A percentile compares a stretch with the other conserved stretches of the same genome.
Evolutionary conservation across 2,888 invertebrate genomes (phyloP).

Genomic region (Rhynchonema sp.): DNA sequence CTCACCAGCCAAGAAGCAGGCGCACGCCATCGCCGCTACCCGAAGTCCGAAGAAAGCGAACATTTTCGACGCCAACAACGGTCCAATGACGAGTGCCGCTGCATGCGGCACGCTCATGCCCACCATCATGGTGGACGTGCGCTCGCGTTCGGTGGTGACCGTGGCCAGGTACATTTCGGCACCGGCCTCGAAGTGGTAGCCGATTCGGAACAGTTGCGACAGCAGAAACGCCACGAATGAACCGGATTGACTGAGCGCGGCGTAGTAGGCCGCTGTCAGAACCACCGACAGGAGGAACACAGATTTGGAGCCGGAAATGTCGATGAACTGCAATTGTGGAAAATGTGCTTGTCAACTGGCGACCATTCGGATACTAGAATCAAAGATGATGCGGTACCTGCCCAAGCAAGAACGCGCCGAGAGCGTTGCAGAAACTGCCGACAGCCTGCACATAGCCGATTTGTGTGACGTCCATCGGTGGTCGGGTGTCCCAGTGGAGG

Average conservation of each 20-base stretch:
- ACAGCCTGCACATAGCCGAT: conserved; percentile 25
- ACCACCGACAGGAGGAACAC: conserved; percentile 22
- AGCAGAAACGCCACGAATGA: conserved; percentile 22
- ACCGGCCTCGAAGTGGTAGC: conserved; percentile 24
- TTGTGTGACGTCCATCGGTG: conserved; percentile 22
- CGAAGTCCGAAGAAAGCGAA: background rate
- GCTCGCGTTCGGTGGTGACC: conserved; percentile 22
- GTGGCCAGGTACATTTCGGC: conserved; percentile 28
- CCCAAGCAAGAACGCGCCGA: conserved; percentile 23
- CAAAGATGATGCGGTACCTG: conserved; percentile 15
- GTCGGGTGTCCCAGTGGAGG: conserved; percentile 25
- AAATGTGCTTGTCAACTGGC: background rate
- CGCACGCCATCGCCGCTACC: conserved; percentile 15
- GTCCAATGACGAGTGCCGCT: conserved; percentile 18
- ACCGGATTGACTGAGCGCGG: conserved; percentile 17
- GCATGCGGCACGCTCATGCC: conserved; percentile 20
- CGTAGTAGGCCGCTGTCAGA: conserved; percentile 22
- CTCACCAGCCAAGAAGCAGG: conserved; percentile 11
- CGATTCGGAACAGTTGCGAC: conserved; percentile 19
- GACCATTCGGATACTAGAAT: too few species aligned
- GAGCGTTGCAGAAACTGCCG: conserved; percentile 22
- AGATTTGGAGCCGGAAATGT: conserved; percentile 20
- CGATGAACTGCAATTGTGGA: conserved; percentile 16
- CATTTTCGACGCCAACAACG: conserved; percentile 17
- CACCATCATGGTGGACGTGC: conserved; percentile 22